Evolutionary conservation across 2,113 vertebrate genomes (phyloP).

Genomic region (Grammomys surdaster): DNA sequence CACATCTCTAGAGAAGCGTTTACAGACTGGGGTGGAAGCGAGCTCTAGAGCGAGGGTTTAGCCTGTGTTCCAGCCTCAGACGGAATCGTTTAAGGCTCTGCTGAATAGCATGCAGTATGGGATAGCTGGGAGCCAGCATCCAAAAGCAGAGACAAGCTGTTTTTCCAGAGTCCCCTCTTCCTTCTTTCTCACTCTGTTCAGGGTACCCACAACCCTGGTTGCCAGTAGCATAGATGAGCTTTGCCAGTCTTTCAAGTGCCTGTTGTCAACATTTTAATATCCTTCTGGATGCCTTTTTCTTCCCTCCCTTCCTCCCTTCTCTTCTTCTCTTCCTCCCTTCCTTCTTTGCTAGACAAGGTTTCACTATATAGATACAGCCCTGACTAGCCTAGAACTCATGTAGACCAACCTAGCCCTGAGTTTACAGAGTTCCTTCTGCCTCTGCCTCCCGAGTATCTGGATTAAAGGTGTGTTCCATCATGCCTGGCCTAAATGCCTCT

Average conservation of each 20-base stretch:
- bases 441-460: background rate
- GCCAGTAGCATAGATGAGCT: background rate
- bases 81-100: background rate
- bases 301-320: too few species aligned
- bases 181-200: accelerated
- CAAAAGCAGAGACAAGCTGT: background rate
- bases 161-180: background rate
- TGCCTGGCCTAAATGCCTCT: background rate
- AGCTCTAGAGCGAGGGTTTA: background rate
- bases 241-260: background rate
- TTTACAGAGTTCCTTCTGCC: background rate
- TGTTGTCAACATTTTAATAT: background rate
- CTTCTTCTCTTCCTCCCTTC: background rate
- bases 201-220: background rate
- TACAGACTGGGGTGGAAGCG: too few species aligned
- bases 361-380: background rate
- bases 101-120: background rate
- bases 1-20: background rate
- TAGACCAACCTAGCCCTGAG: background rate
- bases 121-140: background rate
- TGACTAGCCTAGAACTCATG: background rate
- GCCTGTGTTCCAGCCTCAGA: too few species aligned
- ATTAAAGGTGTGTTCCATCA: background rate
- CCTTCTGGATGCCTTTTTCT: background rate
- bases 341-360: background rate